These are phyloP conservation scores for Dicentrarchus labrax DNA, from an alignment of 2,113 vertebrate species.

Conservation along the genomic window DNA sequence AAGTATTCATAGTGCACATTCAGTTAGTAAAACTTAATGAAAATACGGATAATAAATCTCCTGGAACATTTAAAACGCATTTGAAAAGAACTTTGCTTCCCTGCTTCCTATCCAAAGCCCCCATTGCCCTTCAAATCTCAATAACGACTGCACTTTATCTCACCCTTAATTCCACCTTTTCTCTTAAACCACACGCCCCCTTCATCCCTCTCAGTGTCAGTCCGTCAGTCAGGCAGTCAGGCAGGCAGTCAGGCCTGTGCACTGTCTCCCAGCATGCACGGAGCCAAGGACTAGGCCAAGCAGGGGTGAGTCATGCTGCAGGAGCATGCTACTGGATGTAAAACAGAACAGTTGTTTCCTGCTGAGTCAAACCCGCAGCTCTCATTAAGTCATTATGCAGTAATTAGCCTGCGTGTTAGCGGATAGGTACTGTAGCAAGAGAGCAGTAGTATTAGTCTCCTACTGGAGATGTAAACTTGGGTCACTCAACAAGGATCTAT, in stretches of 20 bases:
- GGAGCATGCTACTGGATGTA: constrained; percentile 77
- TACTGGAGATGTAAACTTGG: constrained; percentile 39
- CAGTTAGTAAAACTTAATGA: background rate
- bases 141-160: constrained; percentile 33
- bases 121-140: constrained; percentile 8
- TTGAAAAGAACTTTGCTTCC: background rate
- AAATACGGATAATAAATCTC: background rate
- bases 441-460: constrained; percentile 33
- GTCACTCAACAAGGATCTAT: constrained; percentile 24
- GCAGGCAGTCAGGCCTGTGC: constrained; percentile 39
- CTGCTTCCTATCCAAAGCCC: background rate
- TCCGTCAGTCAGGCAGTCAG: constrained; percentile 37
- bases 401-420: constrained; percentile 78
- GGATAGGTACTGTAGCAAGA: constrained; percentile 66
- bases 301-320: constrained; percentile 73
- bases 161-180: constrained; percentile 45
- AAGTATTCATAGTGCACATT: background rate
- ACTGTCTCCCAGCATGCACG: constrained; percentile 35
- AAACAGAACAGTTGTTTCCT: constrained; percentile 79
- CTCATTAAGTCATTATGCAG: constrained; percentile 79
- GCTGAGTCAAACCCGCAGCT: constrained; percentile 80
- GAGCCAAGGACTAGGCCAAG: constrained; percentile 54
- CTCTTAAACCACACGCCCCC: constrained; percentile 30
- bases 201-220: constrained; percentile 38
- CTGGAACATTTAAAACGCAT: background rate